Percentiles rank a stretch among this genome's conserved stretches.
Conservation (phyloP, 2,797 vertebrate species). For the Bufotes viridis region DNA sequence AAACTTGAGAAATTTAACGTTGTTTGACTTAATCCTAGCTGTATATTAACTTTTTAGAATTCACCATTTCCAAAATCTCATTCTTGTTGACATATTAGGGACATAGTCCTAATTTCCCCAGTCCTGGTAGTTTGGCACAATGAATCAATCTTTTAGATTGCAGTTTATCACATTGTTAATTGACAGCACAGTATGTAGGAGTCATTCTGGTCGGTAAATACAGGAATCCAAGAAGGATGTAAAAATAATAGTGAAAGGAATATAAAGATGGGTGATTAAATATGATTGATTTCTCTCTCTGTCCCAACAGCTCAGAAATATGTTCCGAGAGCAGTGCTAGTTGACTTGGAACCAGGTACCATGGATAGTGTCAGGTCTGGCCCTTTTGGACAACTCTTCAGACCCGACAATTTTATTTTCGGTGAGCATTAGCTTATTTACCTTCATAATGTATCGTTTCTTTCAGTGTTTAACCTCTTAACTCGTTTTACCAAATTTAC, state of each 20-base stretch:
- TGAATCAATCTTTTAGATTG: no score
- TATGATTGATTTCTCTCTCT: neutral
- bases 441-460: neutral
- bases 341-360: slow-evolving; percentile 88
- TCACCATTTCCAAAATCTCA: no score
- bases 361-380: slow-evolving; percentile 90
- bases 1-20: no score
- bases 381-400: slow-evolving; percentile 85
- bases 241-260: neutral
- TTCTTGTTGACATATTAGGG: no score
- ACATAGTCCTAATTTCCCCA: neutral
- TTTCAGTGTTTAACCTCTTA: neutral
- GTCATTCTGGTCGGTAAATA: no score
- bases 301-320: slow-evolving; percentile 81
- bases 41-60: no score
- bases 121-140: neutral
- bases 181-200: no score
- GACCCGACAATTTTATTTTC: slow-evolving; percentile 89
- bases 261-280: neutral
- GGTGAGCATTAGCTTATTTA: slow-evolving; percentile 72
- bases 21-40: no score
- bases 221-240: no score
- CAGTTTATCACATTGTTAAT: no score
- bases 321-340: slow-evolving; percentile 83
- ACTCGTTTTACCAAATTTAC: neutral